Base-by-base conservation (phyloP, 2,113 vertebrate species). In the Caloenas nicobarica region DNA sequence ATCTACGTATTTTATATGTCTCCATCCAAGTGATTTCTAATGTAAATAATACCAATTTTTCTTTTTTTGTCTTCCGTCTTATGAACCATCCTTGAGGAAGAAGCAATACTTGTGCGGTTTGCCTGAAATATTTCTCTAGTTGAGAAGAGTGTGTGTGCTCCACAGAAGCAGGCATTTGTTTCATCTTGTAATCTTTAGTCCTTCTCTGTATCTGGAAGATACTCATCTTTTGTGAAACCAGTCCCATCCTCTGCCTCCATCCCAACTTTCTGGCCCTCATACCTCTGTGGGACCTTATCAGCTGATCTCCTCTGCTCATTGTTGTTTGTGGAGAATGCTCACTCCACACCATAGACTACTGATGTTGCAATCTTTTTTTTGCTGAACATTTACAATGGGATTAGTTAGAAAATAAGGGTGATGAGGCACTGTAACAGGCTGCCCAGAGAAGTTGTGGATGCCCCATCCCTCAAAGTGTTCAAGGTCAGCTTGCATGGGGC, bases 381-480 rank as follows among this genome's bases (percentile, higher is more conserved):
- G 4, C 33, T 80, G 25, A 86, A 81, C 4, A 33, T 82, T 89
- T 70, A 15, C 4, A n/a, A 8, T 24, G 42, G 26, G 4, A 18
- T 62, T 80, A 80, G 70, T 81, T 34, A 61, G 42, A 44, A 44
- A 44, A 44, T 44, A 44, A 71, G 61, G 17, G 33, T 34, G 23
- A 10, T 60, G 17, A 92, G 28, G 7, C 31, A 44, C 5, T 71
- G 26, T 11, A 15, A 65, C 4, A 60, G 23, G 16, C 5, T 85
- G 7, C 4, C 13, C 15, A 53, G 42, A 25, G 33, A 57, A 73
- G 3, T 1, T 76, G 46, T 50, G 46, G 17, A 4, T 71, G 16
- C 1, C 11, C 13, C 21, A 2, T 19, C 9, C n/a, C 2, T 78
- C 40, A 3, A 6, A 38, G 5, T 23, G 14, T 21, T 26, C 38